phyloP scores from a whole-genome alignment of 1,140 invertebrate species.

The Philaenus spumarius region DNA sequence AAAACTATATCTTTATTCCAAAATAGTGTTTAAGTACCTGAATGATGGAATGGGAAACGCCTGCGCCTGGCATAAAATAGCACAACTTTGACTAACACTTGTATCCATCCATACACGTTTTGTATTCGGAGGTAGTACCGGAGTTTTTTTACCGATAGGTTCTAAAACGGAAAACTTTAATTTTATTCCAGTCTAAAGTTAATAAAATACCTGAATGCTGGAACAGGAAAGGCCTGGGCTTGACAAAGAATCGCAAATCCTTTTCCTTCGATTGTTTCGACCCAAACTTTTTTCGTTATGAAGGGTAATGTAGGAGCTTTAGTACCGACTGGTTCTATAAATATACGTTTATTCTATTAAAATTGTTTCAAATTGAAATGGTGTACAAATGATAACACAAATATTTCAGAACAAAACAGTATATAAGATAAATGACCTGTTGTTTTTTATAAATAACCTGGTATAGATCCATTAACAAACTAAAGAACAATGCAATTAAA shows the following conservation, averaged over 20 bases:
- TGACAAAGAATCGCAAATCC: slow-evolving; percentile 48
- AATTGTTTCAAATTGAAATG: too few relatives aligned
- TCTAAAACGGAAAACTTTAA: background rate
- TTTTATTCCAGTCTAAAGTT: background rate
- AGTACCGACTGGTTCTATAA: slow-evolving; percentile 59
- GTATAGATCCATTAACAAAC: too few relatives aligned
- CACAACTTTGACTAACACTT: slow-evolving; percentile 35
- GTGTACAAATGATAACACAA: too few relatives aligned
- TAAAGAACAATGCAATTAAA: too few relatives aligned
- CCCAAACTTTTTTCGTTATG: slow-evolving; percentile 39
- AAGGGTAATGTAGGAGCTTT: slow-evolving; percentile 61
- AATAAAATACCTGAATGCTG: slow-evolving; percentile 42
- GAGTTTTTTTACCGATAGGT: slow-evolving; percentile 40
- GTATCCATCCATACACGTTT: too few relatives aligned
- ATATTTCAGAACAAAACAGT: too few relatives aligned
- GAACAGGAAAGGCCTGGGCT: slow-evolving; percentile 54
- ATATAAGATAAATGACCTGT: too few relatives aligned
- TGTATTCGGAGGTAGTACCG: slow-evolving; percentile 41
- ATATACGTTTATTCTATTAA: too few relatives aligned
- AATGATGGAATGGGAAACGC: slow-evolving; percentile 26
- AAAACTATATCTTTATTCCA: too few relatives aligned
- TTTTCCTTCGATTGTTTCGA: slow-evolving; percentile 31
- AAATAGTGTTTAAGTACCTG: too few relatives aligned
- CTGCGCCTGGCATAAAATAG: slow-evolving; percentile 23
- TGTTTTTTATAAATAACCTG: too few relatives aligned